Evolutionary conservation across 2,888 invertebrate genomes (phyloP).

Genomic region (Apantesis nais): DNA sequence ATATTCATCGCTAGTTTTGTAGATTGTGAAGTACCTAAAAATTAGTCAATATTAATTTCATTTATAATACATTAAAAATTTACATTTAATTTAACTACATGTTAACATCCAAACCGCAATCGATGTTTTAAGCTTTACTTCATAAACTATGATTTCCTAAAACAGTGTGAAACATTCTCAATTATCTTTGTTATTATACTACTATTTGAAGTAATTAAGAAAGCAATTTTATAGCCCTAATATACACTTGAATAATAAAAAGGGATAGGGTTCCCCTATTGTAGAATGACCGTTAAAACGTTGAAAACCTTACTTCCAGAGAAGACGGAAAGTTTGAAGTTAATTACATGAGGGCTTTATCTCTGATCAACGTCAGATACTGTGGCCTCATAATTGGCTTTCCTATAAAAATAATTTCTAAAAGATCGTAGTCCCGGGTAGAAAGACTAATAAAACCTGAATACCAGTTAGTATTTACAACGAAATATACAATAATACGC

Average conservation of each 20-base stretch:
- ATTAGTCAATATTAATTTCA: background rate
- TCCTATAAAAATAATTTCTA: constrained; percentile 73
- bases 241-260: constrained; percentile 35
- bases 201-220: constrained; percentile 9
- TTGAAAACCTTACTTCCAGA: constrained; percentile 58
- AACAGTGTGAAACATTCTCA: background rate
- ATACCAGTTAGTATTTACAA: background rate
- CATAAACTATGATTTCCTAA: background rate
- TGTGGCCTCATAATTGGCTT: constrained; percentile 68
- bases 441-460: constrained; percentile 52
- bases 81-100: background rate
- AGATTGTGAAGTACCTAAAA: background rate
- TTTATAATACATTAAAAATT: background rate
- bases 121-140: background rate
- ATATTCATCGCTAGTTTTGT: background rate
- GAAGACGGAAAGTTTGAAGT: constrained; percentile 57
- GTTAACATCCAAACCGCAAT: background rate
- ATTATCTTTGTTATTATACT: background rate
- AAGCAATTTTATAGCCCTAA: constrained; percentile 35
- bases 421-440: constrained; percentile 46
- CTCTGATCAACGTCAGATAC: constrained; percentile 63
- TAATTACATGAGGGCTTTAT: constrained; percentile 76
- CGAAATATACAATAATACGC: background rate
- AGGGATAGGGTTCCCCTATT: constrained; percentile 53
- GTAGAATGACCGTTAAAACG: constrained; percentile 65